Conservation (phyloP, 1,140 invertebrate genomes). For the Drosophila elegans region DNA sequence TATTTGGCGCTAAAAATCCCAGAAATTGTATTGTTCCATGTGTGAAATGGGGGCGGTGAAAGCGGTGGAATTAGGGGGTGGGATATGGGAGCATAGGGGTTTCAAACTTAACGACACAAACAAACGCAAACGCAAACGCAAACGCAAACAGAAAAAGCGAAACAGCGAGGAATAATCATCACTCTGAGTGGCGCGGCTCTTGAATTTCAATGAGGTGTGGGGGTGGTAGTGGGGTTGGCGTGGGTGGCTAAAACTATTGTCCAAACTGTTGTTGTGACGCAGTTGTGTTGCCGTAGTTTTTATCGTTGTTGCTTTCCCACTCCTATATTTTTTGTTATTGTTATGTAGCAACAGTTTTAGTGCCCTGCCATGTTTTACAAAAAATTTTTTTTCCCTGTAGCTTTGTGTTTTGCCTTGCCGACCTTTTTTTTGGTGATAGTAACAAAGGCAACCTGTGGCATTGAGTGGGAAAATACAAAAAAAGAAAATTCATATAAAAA, state of each 20-base stretch:
- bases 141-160: slow-evolving; percentile 3
- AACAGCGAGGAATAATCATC: slow-evolving; percentile 14
- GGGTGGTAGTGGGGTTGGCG: slow-evolving; percentile 5
- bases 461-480: slow-evolving; percentile 17
- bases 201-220: slow-evolving; percentile 37
- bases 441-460: slow-evolving; percentile 51
- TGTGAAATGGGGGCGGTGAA: slow-evolving; percentile 4
- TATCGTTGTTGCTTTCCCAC: slow-evolving; percentile 14
- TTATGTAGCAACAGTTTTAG: slow-evolving; percentile 26
- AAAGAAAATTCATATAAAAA: not conserved
- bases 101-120: slow-evolving; percentile 24
- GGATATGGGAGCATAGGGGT: slow-evolving; percentile 9
- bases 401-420: slow-evolving; percentile 8
- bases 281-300: slow-evolving; percentile 31
- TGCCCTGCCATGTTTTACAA: slow-evolving; percentile 44
- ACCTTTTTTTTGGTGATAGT: slow-evolving; percentile 17
- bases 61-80: not conserved
- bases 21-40: slow-evolving; percentile 2
- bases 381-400: slow-evolving; percentile 36
- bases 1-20: not conserved
- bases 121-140: slow-evolving; percentile 13
- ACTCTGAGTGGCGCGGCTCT: slow-evolving; percentile 37
- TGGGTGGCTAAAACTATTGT: slow-evolving; percentile 32
- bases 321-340: slow-evolving; percentile 13
- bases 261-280: slow-evolving; percentile 34